Evolutionary conservation across 2,888 invertebrate genomes (phyloP).

Genomic region (Theretra japonica): DNA sequence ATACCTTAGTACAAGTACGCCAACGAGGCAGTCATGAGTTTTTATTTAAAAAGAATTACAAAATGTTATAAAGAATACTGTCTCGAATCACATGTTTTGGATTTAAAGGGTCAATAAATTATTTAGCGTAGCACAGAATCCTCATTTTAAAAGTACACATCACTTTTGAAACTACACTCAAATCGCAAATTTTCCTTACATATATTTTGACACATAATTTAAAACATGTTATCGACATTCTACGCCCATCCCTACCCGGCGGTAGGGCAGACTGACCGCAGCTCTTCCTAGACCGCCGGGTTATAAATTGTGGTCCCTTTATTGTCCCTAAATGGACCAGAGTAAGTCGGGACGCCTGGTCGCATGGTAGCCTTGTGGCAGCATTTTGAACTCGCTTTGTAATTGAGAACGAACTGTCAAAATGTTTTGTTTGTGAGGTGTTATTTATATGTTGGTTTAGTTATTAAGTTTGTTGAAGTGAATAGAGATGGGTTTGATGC

Average conservation of each 20-base stretch:
- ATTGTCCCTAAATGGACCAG: conserved; percentile 32
- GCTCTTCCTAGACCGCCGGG: conserved; percentile 23
- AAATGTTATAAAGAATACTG: too few species aligned
- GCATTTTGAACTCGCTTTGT: conserved; percentile 11
- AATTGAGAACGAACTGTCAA: not conserved
- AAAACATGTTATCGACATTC: conserved; percentile 15
- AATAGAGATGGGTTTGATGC: not conserved
- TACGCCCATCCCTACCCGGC: conserved; percentile 14
- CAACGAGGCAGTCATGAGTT: too few species aligned
- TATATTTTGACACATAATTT: too few species aligned
- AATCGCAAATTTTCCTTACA: too few species aligned
- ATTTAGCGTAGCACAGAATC: too few species aligned
- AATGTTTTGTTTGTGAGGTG: not conserved
- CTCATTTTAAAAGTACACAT: too few species aligned
- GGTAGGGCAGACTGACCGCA: conserved; percentile 29
- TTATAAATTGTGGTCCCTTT: conserved; percentile 31
- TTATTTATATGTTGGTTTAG: not conserved
- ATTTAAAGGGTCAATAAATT: too few species aligned
- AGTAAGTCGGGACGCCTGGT: conserved; percentile 19
- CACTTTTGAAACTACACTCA: too few species aligned
- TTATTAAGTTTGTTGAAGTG: not conserved
- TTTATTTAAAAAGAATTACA: too few species aligned
- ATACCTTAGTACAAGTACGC: too few species aligned
- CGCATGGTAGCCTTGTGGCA: conserved; percentile 19
- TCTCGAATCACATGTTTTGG: too few species aligned